Percentiles rank a stretch among this genome's conserved stretches.
These are phyloP conservation scores for Sandelia bainsii DNA, from an alignment of 2,797 vertebrate species.

Conservation along the genomic window DNA sequence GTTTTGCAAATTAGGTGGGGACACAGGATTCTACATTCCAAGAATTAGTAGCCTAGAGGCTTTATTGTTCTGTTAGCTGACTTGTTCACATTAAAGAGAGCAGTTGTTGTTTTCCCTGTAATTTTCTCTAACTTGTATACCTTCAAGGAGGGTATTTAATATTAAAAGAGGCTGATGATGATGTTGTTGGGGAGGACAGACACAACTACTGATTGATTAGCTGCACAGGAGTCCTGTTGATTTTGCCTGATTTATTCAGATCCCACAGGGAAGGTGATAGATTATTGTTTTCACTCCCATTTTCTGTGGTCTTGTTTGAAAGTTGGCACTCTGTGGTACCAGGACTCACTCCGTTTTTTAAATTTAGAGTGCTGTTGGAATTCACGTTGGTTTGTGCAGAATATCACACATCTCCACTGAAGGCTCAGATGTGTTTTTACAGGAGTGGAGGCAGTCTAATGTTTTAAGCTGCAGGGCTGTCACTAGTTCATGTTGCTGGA, in stretches of 20 bases:
- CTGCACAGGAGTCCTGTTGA: conserved; percentile 46
- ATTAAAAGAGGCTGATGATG: conserved; percentile 51
- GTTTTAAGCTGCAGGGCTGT: conserved; percentile 28
- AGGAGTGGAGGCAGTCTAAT: conserved; percentile 27
- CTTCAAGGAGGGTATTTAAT: conserved; percentile 45
- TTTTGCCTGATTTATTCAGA: conserved; percentile 59
- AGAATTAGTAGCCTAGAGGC: conserved; percentile 9
- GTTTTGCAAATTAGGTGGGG: conserved; percentile 6
- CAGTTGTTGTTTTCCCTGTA: conserved; percentile 43
- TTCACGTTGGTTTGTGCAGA: conserved; percentile 38
- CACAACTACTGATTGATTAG: conserved; percentile 58
- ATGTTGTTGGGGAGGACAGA: conserved; percentile 50
- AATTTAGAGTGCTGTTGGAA: conserved; percentile 43
- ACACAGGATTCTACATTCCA: conserved; percentile 16
- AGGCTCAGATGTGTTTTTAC: conserved; percentile 35
- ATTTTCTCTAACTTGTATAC: conserved; percentile 32
- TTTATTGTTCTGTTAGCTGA: conserved; percentile 28
- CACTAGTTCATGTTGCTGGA: conserved; percentile 30
- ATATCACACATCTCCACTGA: conserved; percentile 34
- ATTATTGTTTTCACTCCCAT: conserved; percentile 61
- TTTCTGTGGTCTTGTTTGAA: conserved; percentile 47
- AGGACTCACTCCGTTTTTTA: conserved; percentile 47
- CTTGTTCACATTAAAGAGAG: conserved; percentile 38
- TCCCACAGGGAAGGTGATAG: conserved; percentile 50
- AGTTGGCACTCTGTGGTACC: conserved; percentile 46